Evolutionary conservation across 2,113 vertebrate genomes (phyloP), one percentile per base, ranked within the genome.

Genomic region (Phyllopteryx taeniolatus): DNA sequence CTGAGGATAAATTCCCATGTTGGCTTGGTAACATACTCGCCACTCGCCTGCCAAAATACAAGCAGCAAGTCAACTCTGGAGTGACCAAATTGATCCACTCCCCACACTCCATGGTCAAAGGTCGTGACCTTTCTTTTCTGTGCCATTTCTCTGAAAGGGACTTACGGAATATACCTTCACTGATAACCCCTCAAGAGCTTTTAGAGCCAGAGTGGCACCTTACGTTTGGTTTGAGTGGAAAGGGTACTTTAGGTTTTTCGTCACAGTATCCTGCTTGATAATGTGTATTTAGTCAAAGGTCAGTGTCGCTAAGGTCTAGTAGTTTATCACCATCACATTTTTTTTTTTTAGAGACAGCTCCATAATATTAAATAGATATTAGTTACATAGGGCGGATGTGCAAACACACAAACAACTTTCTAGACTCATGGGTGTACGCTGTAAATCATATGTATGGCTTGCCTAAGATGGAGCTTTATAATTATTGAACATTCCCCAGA

Each of bases 241-340:
- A 68, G 61, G 22, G 3, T 1, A 0, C 46, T 47, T 54, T 73
- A 65, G 59, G 53, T 78, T 53, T 63, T 69, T 15, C 57, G 35
- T 76, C 63, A 42, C 14, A 56, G 68, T 53, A 44, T 60, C 67
- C 61, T 74, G n/a, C 31, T 64, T 22, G 61, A 14, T 63, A 79
- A 68, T 82, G 64, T 83, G 64, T 75, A 83, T 80, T 78, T 85
- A 73, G 71, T 79, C 69, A 79, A 73, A 78, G 68, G 74, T 62
- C n/a, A 68, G 60, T 64, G 76, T 27, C 68, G 59, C 62, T 43
- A 65, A 76, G 57, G 51, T 74, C 69, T 63, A 14, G 13, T 9
- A 8, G 51, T 49, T 65, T 17, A 65, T 49, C 33, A 19, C 53
- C 33, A 67, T 72, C 46, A 39, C 33, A 71, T 73, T 73, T 80